Evolutionary conservation across 2,797 vertebrate species (phyloP), one percentile per base, ranked within the genome.

Genomic region (Chaetophractus vellerosus): DNA sequence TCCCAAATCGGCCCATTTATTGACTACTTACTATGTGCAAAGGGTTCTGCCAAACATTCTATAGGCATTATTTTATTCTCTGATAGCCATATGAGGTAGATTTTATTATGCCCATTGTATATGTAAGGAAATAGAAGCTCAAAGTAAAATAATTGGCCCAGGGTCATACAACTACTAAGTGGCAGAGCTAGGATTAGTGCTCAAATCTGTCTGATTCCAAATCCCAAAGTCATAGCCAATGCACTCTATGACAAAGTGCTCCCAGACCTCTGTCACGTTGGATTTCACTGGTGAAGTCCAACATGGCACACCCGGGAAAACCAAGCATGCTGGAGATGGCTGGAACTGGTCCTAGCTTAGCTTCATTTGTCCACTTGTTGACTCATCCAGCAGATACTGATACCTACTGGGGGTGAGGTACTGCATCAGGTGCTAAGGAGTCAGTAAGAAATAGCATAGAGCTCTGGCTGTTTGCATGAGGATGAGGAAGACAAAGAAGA

Each of bases 41-140:
- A 64, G 81, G 28, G 69, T 59, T 85, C 61, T 59, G 19, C 55
- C 81, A 55, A 64, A 71, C 15, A 16, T 83, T 95, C 91, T 45
- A 33, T 52, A 88, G 61, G 28, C n/a, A 66, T 75, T 78, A 80
- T 84, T 95, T 72, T 59, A 79, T 82, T 86, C 69, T 95, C 66
- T 55, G 15, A 93, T 66, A 80, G 50, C 61, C 71, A 89, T 89
- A 76, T 75, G 33, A 93, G 33, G 66, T 64, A 64, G 16, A 94
- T 68, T 89, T 95, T 93, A 94, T 91, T 64, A 45, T 18, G 18
- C 8, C 9, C 33, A 52, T 72, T 96, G 84, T 76, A 38, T 88
- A 52, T 31, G 15, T 61, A 76, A 83, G 59, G 79, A 91, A 85
- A 89, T 8, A 7, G 52, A 95, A 75, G 59, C 18, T 75, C 88